phyloP scores from a whole-genome alignment of 2,888 invertebrate species.

The Endomychus coccineus region DNA sequence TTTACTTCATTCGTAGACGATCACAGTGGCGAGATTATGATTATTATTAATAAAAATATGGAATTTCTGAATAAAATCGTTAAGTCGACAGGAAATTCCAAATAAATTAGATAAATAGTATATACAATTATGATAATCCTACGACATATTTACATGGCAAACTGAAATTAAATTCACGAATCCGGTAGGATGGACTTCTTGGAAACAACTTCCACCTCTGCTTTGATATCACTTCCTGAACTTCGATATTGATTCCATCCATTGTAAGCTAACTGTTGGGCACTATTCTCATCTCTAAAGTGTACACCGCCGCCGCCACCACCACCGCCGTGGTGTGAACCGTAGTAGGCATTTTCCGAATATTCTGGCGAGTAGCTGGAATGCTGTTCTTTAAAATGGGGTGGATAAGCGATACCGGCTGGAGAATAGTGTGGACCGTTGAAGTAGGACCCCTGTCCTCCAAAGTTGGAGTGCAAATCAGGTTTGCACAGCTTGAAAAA shows the following conservation, averaged over 20 bases:
- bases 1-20: no score
- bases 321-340: constrained; percentile 28
- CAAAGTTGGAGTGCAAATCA: constrained; percentile 51
- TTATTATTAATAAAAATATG: no score
- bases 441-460: constrained; percentile 41
- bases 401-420: constrained; percentile 61
- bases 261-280: constrained; percentile 66
- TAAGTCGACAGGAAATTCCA: no score
- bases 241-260: constrained; percentile 60
- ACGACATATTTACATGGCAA: no score
- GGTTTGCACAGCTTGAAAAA: constrained; percentile 82
- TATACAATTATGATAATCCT: no score
- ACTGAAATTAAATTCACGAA: constrained; percentile 30
- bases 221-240: constrained; percentile 47
- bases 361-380: constrained; percentile 43
- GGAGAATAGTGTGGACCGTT: constrained; percentile 63
- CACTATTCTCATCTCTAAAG: constrained; percentile 55
- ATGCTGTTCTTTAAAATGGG: constrained; percentile 48
- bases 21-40: no score
- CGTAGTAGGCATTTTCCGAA: constrained; percentile 30
- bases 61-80: no score
- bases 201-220: constrained; percentile 25
- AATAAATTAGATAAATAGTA: no score
- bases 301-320: constrained; percentile 49
- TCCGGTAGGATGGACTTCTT: constrained; percentile 44